Base-by-base conservation (phyloP, 1,140 invertebrate genomes). In the Drosophila lacertosa region DNA sequence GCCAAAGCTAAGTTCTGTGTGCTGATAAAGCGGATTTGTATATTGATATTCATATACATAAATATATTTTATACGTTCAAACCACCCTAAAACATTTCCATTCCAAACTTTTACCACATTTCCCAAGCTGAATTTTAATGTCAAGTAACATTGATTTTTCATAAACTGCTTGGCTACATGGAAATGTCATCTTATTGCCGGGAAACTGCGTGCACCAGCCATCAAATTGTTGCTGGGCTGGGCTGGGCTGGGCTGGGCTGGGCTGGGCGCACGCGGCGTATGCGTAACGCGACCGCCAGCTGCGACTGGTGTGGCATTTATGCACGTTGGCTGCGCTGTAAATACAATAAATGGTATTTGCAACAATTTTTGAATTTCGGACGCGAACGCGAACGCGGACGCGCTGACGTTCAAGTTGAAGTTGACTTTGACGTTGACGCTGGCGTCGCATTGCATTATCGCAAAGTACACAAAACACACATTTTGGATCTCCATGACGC, bases 361-460 rank as follows among this genome's bases (percentile, higher is more conserved):
- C 75, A 84, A 84, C 77, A 86, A 86, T 84, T 86, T 84, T 80
- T 77, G 81, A 84, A 81, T 86, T 86, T 84, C 76, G 55, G 22
- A 77, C 68, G 68, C 81, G n/a, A n/a, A n/a, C n/a, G 44, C 44
- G 4, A 13, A 24, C n/a, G 44, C 44, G 26, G 44, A 47, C 13
- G 42, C 79, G n/a, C n/a, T n/a, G n/a, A n/a, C n/a, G n/a, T n/a
- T 45, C 67, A 39, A 50, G 67, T 55, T 75, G 44, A 45, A 44
- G 70, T 20, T 66, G 35, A 44, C 57, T 59, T 45, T 44, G 55
- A 39, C 53, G 47, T 51, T 55, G 75, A 37, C 40, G 63, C 18
- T 37, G 35, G 75, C 75, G 66, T 74, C 62, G 22, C 47, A 35
- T 75, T 75, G 54, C 73, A 75, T 75, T 67, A 70, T 67, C 69